phyloP scores from a whole-genome alignment of 2,113 vertebrate genomes.

The Spermophilus dauricus region DNA sequence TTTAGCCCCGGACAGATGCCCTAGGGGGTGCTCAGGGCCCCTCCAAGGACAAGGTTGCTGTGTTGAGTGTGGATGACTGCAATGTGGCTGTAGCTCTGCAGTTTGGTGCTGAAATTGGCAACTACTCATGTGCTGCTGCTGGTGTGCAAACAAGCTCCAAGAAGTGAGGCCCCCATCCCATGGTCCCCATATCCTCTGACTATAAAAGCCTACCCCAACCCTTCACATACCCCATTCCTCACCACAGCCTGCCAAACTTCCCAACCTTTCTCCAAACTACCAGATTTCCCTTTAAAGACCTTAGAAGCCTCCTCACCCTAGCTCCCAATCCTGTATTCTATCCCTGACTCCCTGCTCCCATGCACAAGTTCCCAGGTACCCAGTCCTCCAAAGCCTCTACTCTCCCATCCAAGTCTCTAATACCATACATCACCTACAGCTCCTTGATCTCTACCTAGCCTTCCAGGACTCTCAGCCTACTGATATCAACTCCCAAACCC shows the following conservation, averaged over 20 bases:
- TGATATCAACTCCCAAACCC: not conserved
- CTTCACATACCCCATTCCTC: not conserved
- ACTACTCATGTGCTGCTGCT: constrained; percentile 97
- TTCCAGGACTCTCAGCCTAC: not conserved
- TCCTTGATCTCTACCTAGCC: not conserved
- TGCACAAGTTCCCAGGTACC: not conserved
- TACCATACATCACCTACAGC: not conserved
- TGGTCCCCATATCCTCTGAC: not conserved
- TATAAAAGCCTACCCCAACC: not conserved
- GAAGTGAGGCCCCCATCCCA: constrained; percentile 92
- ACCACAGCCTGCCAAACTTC: not conserved
- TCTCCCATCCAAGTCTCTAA: not conserved
- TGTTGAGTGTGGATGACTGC: constrained; percentile 96
- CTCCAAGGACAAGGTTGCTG: constrained; percentile 97
- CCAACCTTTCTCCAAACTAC: not conserved
- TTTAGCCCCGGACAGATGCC: constrained; percentile 94
- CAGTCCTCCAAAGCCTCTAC: not conserved
- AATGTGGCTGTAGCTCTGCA: constrained; percentile 95
- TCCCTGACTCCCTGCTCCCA: not conserved
- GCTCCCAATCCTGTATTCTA: not conserved
- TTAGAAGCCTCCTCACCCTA: not conserved
- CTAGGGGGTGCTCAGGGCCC: constrained; percentile 96
- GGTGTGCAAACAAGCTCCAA: constrained; percentile 97
- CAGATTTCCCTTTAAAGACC: not conserved
- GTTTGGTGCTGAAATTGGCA: constrained; percentile 95